Conservation (phyloP, 2,888 invertebrate species). For the Euzophera pinguis region DNA sequence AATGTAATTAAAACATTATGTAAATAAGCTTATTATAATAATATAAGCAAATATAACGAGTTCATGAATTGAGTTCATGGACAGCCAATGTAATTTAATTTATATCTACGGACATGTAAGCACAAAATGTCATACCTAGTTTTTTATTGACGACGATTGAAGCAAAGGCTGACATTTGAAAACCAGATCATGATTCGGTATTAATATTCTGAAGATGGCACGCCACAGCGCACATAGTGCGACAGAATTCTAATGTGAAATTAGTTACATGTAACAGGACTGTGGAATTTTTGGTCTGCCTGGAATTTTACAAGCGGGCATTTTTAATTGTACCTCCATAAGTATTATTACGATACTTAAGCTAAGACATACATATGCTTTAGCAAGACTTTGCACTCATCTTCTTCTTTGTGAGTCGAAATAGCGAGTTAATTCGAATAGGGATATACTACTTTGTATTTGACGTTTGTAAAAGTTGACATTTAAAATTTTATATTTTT, state of each 20-base stretch:
- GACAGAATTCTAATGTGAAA: constrained; percentile 25
- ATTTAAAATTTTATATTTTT: too few species aligned
- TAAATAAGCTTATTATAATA: constrained; percentile 13
- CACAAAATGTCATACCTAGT: constrained; percentile 20
- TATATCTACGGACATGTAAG: constrained; percentile 16
- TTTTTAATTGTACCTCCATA: background rate
- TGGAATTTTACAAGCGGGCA: background rate
- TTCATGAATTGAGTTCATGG: constrained; percentile 2
- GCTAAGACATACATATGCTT: background rate
- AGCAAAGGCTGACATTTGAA: constrained; percentile 32
- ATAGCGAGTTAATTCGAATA: too few species aligned
- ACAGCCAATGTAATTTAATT: constrained; percentile 9
- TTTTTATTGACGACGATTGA: constrained; percentile 18
- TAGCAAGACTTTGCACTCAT: too few species aligned
- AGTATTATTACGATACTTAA: background rate
- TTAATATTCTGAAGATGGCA: constrained; percentile 29
- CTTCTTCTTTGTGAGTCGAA: too few species aligned
- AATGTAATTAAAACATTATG: constrained; percentile 18
- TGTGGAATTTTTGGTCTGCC: constrained; percentile 2
- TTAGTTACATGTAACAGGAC: constrained; percentile 18
- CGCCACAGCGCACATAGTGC: constrained; percentile 19
- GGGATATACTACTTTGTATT: too few species aligned
- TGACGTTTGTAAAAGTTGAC: too few species aligned
- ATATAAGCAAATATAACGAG: constrained; percentile 10
- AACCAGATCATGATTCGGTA: constrained; percentile 31